A percentile compares a stretch with the other conserved stretches of the same genome.
These are phyloP conservation scores for Plestiodon gilberti DNA, from an alignment of 2,113 vertebrate species.

Conservation along the genomic window DNA sequence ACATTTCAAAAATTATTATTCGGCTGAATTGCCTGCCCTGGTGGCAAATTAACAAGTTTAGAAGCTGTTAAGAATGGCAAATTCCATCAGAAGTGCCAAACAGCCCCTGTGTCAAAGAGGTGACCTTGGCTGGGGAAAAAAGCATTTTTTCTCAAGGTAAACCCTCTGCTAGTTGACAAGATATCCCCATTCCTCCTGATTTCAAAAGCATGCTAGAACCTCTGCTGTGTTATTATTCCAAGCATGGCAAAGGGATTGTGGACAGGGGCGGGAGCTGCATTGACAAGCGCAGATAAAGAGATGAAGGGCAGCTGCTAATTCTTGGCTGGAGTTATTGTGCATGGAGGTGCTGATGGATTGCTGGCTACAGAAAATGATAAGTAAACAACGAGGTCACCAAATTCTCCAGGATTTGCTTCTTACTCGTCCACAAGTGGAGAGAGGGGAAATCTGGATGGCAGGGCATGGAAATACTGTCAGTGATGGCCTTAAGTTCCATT, in stretches of 20 bases:
- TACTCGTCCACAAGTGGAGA: background rate
- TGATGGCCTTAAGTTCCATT: too few relatives aligned
- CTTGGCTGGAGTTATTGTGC: constrained; percentile 7
- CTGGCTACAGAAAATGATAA: background rate
- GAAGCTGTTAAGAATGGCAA: background rate
- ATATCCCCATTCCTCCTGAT: background rate
- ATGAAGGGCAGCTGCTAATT: constrained; percentile 22
- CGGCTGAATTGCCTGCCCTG: background rate
- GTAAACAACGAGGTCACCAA: constrained; percentile 7
- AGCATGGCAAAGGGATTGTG: background rate
- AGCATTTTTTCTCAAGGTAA: background rate
- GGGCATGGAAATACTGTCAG: background rate
- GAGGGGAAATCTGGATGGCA: background rate
- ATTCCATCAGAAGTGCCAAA: constrained; percentile 12
- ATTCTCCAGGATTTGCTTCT: background rate
- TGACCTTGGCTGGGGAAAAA: background rate
- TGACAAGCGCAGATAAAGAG: background rate
- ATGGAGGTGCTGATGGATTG: background rate
- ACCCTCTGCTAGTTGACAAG: background rate
- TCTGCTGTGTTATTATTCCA: constrained; percentile 13
- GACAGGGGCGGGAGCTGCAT: constrained; percentile 3
- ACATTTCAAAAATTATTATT: background rate
- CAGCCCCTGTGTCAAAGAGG: background rate
- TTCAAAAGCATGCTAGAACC: background rate
- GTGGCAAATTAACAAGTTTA: too few relatives aligned